Percentiles rank a stretch among this genome's conserved stretches.
Conservation (phyloP, 1,140 invertebrate species). For the Drosophila murphyi region DNA sequence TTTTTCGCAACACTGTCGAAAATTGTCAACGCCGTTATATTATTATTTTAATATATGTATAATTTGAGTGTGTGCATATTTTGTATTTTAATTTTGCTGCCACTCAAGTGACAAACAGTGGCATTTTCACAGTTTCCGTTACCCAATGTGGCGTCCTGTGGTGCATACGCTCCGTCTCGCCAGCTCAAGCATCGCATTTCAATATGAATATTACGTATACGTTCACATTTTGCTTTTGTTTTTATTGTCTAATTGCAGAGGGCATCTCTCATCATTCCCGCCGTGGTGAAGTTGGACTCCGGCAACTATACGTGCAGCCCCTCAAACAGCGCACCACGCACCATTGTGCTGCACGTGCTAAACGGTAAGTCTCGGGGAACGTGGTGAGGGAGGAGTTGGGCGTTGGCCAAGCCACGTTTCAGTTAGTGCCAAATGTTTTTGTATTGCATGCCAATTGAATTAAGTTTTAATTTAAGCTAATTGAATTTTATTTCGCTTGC, state of each 20-base stretch:
- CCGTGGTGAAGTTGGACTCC: slow-evolving; percentile 81
- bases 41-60: slow-evolving; percentile 62
- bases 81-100: slow-evolving; percentile 35
- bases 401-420: background rate
- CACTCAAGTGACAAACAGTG: background rate
- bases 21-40: slow-evolving; percentile 73
- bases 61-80: slow-evolving; percentile 41
- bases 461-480: slow-evolving; percentile 84
- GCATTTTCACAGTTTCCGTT: background rate
- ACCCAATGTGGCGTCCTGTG: background rate
- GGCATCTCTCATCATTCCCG: slow-evolving; percentile 83
- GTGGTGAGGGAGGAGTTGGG: background rate
- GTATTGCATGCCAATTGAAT: slow-evolving; percentile 74
- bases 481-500: slow-evolving; percentile 78
- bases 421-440: slow-evolving; percentile 64
- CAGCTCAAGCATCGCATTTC: slow-evolving; percentile 42
- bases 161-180: slow-evolving; percentile 48
- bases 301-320: slow-evolving; percentile 84
- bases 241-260: slow-evolving; percentile 61
- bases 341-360: slow-evolving; percentile 81
- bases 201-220: background rate
- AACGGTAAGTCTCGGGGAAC: slow-evolving; percentile 68
- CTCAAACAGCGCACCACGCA: slow-evolving; percentile 82
- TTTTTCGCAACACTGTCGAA: slow-evolving; percentile 39
- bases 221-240: slow-evolving; percentile 26